These are phyloP conservation scores for Ganaspis sp. DNA, from an alignment of 1,140 invertebrate genomes.

Conservation along the genomic window DNA sequence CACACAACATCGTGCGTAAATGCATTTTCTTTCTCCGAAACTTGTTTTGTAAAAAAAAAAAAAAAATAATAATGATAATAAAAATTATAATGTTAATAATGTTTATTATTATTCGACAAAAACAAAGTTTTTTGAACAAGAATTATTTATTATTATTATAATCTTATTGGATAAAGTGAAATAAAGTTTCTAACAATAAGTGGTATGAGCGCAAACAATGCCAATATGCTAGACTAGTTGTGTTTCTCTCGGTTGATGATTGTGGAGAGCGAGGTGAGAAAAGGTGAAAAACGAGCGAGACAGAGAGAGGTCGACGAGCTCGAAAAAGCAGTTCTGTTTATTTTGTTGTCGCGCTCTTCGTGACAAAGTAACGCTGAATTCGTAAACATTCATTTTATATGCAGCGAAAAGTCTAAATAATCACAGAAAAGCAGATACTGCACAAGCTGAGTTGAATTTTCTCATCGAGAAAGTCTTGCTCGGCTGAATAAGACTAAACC, in stretches of 20 bases:
- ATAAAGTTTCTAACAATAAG: conserved; percentile 14
- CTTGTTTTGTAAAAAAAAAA: no score
- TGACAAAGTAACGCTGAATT: conserved; percentile 1
- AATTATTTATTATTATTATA: no score
- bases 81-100: no score
- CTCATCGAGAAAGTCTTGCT: not conserved
- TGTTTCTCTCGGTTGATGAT: not conserved
- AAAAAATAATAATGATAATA: no score
- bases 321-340: conserved; percentile 1
- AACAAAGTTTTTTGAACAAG: no score
- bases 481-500: not conserved
- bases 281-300: not conserved
- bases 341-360: not conserved
- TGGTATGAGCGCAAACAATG: conserved; percentile 23
- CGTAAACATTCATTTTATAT: conserved; percentile 3
- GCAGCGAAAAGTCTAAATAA: not conserved
- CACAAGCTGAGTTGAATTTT: not conserved
- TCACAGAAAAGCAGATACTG: not conserved
- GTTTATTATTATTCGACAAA: no score
- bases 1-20: no score
- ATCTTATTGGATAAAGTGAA: not conserved
- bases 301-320: not conserved
- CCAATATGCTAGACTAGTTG: not conserved
- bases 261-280: not conserved
- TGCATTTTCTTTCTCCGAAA: no score